These are phyloP conservation scores for Orthosia incerta DNA, from an alignment of 2,888 invertebrate species.

Conservation along the genomic window DNA sequence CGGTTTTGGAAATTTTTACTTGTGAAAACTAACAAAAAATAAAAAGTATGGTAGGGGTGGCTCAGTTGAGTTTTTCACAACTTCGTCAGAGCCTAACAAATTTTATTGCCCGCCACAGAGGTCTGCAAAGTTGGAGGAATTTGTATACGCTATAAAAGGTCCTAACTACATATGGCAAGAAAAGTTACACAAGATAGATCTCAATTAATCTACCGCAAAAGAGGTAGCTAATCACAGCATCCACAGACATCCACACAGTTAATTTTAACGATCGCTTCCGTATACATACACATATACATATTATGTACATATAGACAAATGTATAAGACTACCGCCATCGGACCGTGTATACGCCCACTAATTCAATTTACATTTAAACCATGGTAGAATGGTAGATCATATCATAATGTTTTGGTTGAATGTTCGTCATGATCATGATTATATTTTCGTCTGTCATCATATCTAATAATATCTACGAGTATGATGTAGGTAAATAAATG, in stretches of 20 bases:
- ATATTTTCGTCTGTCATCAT: slow-evolving; percentile 4
- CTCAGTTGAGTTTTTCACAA: background rate
- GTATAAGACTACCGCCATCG: slow-evolving; percentile 60
- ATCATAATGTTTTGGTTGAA: slow-evolving; percentile 67
- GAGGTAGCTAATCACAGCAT: slow-evolving; percentile 50
- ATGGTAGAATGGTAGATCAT: slow-evolving; percentile 39
- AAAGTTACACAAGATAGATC: slow-evolving; percentile 34
- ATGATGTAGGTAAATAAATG: background rate
- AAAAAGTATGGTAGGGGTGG: too few relatives aligned
- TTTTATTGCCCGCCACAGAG: too few relatives aligned
- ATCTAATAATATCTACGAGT: slow-evolving; percentile 14
- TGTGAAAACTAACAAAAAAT: background rate
- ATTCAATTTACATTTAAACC: slow-evolving; percentile 85
- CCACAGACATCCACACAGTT: slow-evolving; percentile 32
- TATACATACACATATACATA: slow-evolving; percentile 17
- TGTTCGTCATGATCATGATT: slow-evolving; percentile 38
- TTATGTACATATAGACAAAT: slow-evolving; percentile 18
- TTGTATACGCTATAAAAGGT: background rate
- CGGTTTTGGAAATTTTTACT: too few relatives aligned
- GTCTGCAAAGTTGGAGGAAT: too few relatives aligned
- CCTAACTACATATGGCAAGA: background rate
- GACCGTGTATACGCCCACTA: slow-evolving; percentile 82
- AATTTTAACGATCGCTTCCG: slow-evolving; percentile 53
- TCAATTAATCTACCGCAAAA: slow-evolving; percentile 46
- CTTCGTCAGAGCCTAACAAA: too few relatives aligned